Evolutionary conservation across 2,888 invertebrate genomes (phyloP), one percentile per base, ranked within the genome.

Genomic region (Koerneria pararmatus): DNA sequence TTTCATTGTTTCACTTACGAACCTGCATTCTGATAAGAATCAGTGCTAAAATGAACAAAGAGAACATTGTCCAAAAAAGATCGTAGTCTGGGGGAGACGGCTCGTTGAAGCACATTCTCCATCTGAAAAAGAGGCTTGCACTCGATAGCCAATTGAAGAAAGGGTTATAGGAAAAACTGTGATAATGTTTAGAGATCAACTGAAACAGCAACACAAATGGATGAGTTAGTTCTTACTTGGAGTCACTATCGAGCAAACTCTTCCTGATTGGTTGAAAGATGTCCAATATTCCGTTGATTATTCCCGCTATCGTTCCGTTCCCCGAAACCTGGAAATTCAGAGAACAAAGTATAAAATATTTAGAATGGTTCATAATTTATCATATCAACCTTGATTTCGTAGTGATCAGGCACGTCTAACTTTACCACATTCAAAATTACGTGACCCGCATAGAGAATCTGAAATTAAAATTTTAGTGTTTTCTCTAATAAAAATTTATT

Each of bases 381-480:
- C 19, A 29, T 31, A 22, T 58, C 11, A 29, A 62, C 62, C 53
- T 53, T 62, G 24, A 62, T 32, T 32, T 62, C 62, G 31, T n/a
- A 62, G 41, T 62, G 62, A 35, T 62, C 62, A 3, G 62, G 62
- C 11, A 53, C 11, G 53, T 62, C 62, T 1, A 62, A 37, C 34
- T 62, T 34, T 11, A 62, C 11, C 19, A 37, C n/a, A 35, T 62
- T 53, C 5, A 62, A 4, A 29, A 62, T 53, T 34, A 35, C 34
- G n/a, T 51, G 53, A 1, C 22, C 62, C 11, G 51, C 53, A 31
- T 29, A 62, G 32, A 62, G 34, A 11, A 62, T 29, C 53, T 62
- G 24, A 49, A 61, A 24, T 5, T n/a, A n/a, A n/a, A n/a, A n/a
- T n/a, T n/a, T n/a, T n/a, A n/a, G n/a, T n/a, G n/a, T n/a, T n/a